Conservation (phyloP, 2,888 invertebrate species). For the Pollenia amentaria region DNA sequence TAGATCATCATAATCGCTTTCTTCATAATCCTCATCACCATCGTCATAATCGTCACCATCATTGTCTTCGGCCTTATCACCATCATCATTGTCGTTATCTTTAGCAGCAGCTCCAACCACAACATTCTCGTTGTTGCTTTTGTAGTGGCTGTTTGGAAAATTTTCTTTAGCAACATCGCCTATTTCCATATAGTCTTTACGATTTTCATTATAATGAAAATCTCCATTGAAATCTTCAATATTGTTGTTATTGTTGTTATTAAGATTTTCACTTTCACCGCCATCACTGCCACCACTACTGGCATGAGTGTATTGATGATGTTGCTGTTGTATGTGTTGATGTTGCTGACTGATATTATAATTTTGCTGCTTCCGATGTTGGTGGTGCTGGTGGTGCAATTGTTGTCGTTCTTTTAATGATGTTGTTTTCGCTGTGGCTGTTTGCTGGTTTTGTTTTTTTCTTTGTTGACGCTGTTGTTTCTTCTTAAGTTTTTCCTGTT, state of each 20-base stretch:
- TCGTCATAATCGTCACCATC: constrained; percentile 75
- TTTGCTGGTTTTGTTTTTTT: constrained; percentile 71
- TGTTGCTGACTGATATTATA: constrained; percentile 64
- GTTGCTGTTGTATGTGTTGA: constrained; percentile 53
- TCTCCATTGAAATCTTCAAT: constrained; percentile 66
- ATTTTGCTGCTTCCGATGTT: constrained; percentile 55
- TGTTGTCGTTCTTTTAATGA: constrained; percentile 64
- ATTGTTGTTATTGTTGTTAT: constrained; percentile 64
- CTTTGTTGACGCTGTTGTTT: constrained; percentile 73
- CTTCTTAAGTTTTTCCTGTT: constrained; percentile 74
- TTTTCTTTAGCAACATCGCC: constrained; percentile 80
- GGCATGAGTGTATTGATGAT: constrained; percentile 47
- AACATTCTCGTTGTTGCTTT: constrained; percentile 74
- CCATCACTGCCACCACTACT: constrained; percentile 23
- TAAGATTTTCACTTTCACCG: constrained; percentile 65
- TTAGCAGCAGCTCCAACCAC: constrained; percentile 9
- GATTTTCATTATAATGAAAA: constrained; percentile 66
- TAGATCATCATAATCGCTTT: constrained; percentile 86
- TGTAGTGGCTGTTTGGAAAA: constrained; percentile 67
- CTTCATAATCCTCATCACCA: constrained; percentile 78
- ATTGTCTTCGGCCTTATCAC: constrained; percentile 58
- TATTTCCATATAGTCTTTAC: constrained; percentile 76
- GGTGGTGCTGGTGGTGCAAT: constrained; percentile 51
- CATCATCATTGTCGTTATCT: not conserved
- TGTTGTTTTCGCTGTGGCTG: constrained; percentile 66